These are phyloP conservation scores for Phoxinus dragarum DNA, from an alignment of 2,797 vertebrate genomes.

Conservation along the genomic window DNA sequence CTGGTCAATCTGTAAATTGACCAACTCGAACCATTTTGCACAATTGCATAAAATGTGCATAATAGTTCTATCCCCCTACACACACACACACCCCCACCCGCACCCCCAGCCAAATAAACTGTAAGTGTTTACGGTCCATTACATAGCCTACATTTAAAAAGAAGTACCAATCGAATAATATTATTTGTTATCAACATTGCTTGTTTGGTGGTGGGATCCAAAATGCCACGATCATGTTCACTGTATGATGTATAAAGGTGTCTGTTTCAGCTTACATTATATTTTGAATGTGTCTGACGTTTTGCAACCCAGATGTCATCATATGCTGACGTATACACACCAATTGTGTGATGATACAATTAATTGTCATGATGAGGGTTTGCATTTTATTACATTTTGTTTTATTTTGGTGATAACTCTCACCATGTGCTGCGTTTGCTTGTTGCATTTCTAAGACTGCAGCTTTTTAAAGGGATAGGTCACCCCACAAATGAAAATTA, in stretches of 20 bases:
- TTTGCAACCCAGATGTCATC: not conserved
- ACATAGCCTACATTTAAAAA: not conserved
- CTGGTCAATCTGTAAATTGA: not conserved
- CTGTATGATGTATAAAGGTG: not conserved
- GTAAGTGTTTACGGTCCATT: not conserved
- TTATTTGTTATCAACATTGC: not conserved
- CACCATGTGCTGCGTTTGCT: not conserved
- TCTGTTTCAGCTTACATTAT: not conserved
- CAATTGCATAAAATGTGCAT: not conserved
- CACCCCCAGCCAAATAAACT: not conserved
- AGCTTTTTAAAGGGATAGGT: not conserved
- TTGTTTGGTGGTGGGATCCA: not conserved
- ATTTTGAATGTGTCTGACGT: not conserved
- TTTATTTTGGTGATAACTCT: not conserved
- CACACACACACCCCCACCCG: too few relatives aligned
- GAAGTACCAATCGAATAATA: not conserved
- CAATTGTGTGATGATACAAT: not conserved
- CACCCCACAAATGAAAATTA: not conserved
- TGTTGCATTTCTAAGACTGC: not conserved
- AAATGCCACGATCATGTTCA: not conserved
- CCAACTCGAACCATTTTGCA: not conserved
- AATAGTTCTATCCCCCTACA: not conserved
- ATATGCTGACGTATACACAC: not conserved
- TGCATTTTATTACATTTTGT: not conserved
- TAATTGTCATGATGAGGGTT: not conserved